Evolutionary conservation across 2,113 vertebrate species (phyloP), one percentile per base, ranked within the genome.

Genomic region (Ginglymostoma cirratum): DNA sequence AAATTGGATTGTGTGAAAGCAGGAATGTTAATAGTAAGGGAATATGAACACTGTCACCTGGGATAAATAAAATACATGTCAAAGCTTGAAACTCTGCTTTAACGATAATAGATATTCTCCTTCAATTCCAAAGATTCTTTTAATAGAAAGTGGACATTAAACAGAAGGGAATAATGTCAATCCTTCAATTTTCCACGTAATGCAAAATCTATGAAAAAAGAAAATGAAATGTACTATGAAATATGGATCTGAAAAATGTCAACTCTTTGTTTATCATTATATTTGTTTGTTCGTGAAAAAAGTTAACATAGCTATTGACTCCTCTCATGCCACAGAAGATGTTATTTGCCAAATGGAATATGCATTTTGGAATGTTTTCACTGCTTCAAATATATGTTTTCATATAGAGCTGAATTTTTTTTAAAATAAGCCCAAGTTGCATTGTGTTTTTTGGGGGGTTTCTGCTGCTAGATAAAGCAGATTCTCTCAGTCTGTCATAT

Each of bases 1-100:
- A 48, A 70, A 76, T 95, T 95, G 93, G 42, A 95, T 72, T 95
- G 93, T 48, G 24, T 95, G 93, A 95, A 72, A 61, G 70, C 15
- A 38, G 34, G 5, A 23, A 66, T 66, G 89, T 65, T 93, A n/a
- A 66, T 93, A 67, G 21, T 93, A 66, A n/a, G 65, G 61, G 65
- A 93, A 93, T 30, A 72, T 72, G 45, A 72, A 94, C 66, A 95
- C 42, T 76, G 38, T 95, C 94, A 95, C 67, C 66, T 30, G 42
- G 69, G 69, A 95, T 95, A 93, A 66, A 95, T 42, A 95, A 48
- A 69, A 42, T 48, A 66, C 67, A 72, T 95, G 67, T 72, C 94
- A 95, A 48, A 95, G 69, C 67, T 95, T 72, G 94, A 72, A 95
- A 95, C 15, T 45, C 38, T 76, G 94, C 14, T 27, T 72, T 27